Evolutionary conservation across 2,113 vertebrate species (phyloP).

Genomic region (Panurus biarmicus): DNA sequence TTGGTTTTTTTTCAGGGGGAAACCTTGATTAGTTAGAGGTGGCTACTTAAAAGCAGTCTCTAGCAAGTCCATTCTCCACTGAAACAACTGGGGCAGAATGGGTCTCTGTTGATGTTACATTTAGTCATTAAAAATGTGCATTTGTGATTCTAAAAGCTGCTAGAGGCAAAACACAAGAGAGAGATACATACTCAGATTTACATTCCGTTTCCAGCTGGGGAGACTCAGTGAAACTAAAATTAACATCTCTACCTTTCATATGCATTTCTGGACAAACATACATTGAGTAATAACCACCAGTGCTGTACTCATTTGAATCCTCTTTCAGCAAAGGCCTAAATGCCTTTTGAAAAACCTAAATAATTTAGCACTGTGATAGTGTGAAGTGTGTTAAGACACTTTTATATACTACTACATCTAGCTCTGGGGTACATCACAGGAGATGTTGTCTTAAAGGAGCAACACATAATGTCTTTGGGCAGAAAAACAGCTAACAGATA

Average conservation of each 20-base stretch:
- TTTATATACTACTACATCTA: background rate
- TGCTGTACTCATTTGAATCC: background rate
- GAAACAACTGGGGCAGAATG: constrained; percentile 65
- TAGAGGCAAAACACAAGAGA: constrained; percentile 51
- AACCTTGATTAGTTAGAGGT: background rate
- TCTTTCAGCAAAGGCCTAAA: constrained; percentile 8
- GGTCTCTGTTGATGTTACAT: constrained; percentile 46
- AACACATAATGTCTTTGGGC: background rate
- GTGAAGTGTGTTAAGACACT: constrained; percentile 1
- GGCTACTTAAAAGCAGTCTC: constrained; percentile 39
- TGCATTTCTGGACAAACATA: constrained; percentile 7
- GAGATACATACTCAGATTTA: constrained; percentile 9
- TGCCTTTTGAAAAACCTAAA: constrained; percentile 25
- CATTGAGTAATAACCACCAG: background rate
- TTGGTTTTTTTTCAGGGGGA: background rate
- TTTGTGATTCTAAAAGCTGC: constrained; percentile 61
- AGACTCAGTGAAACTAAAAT: constrained; percentile 33
- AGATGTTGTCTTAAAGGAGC: background rate
- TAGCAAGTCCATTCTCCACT: background rate
- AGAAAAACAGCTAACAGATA: background rate
- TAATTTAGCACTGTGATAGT: constrained; percentile 4
- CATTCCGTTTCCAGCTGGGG: background rate
- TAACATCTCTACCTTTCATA: constrained; percentile 16
- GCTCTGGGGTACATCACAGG: background rate
- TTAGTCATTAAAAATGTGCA: constrained; percentile 68